A percentile compares a stretch with the other conserved stretches of the same genome.
These are phyloP conservation scores for Cephus nigrinus DNA, from an alignment of 2,888 invertebrate species.

Conservation along the genomic window DNA sequence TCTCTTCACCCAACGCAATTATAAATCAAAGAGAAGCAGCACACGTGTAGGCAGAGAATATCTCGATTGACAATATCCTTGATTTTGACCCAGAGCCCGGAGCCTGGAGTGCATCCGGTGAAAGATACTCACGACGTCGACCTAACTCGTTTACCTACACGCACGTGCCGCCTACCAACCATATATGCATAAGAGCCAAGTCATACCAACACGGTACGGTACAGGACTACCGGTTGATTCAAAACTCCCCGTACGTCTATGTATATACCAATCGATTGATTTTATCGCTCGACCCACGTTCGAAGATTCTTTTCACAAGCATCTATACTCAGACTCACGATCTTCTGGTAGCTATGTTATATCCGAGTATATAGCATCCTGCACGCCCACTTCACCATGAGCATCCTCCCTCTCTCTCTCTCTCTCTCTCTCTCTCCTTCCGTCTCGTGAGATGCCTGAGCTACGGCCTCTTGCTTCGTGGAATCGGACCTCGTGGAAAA, in stretches of 20 bases:
- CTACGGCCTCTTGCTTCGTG: neutral
- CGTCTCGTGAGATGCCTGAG: neutral
- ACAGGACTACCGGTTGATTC: neutral
- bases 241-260: neutral
- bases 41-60: constrained; percentile 11
- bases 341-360: neutral
- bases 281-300: neutral
- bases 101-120: constrained; percentile 32
- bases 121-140: constrained; percentile 33
- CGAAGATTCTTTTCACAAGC: neutral
- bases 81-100: constrained; percentile 35
- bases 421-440: neutral
- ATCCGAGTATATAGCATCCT: neutral
- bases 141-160: constrained; percentile 27
- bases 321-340: neutral
- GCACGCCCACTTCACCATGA: neutral
- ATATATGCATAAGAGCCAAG: neutral
- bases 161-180: constrained; percentile 5
- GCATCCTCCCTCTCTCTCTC: neutral
- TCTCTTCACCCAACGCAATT: neutral
- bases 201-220: neutral
- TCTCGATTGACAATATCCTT: constrained; percentile 28
- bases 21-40: constrained; percentile 9
- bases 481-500: neutral
- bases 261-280: neutral